Evolutionary conservation across 2,797 vertebrate genomes (phyloP), one percentile per base, ranked within the genome.

Genomic region (Cynopterus sphinx): DNA sequence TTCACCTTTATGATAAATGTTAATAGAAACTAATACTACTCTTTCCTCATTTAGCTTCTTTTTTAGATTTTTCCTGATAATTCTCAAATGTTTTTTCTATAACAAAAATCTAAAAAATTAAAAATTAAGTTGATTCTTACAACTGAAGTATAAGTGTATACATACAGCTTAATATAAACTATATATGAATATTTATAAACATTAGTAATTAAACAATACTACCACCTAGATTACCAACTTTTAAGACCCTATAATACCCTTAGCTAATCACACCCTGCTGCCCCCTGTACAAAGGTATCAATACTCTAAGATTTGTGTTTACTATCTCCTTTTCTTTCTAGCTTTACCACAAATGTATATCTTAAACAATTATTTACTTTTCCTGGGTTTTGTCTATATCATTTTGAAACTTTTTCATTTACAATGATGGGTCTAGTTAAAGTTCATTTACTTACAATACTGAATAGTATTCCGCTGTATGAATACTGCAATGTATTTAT

Each of bases 41-140:
- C 28, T 77, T 13, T 12, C 36, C 5, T 70, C 39, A 67, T 6
- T 70, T 28, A 86, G 5, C 19, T 73, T 43, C n/a, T 84, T 74
- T 87, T 94, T 83, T 55, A 61, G 28, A 61, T 46, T 33, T 68
- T 51, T 68, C 16, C 22, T 55, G 39, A 46, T 11, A 81, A 87
- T 79, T 78, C 17, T 94, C 51, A 92, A 84, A 74, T 28, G 49
- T 24, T 61, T 57, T 59, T 87, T 83, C 36, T 67, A 78, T 73
- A 79, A 83, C 68, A 65, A 77, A 77, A 67, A 87, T 78, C 11
- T 90, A 28, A 95, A 89, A 73, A 31, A 79, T 6, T 85, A 73
- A 94, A 91, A 83, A 39, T 63, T 67, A 74, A 36, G 31, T 61
- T 91, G 33, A 39, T 83, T 92, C 81, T 92, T 94, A 90, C 39